Conservation (phyloP, 1,140 invertebrate genomes). For the Limonius californicus region DNA sequence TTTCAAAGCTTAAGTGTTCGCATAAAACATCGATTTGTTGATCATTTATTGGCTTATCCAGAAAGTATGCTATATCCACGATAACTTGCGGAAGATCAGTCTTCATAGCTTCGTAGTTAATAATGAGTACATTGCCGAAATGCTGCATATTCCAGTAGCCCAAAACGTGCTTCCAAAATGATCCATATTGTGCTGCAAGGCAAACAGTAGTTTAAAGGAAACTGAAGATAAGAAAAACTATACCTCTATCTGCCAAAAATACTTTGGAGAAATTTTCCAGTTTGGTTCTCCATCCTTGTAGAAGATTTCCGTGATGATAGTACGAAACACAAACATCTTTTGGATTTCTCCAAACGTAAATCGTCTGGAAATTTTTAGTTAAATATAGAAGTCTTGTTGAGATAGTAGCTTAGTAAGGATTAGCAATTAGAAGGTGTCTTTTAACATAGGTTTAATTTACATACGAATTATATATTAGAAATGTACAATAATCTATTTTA, state of each 20-base stretch:
- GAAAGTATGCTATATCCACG: slow-evolving; percentile 67
- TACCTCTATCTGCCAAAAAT: background rate
- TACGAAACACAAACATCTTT: background rate
- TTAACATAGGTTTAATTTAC: too few species aligned
- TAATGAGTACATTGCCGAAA: slow-evolving; percentile 72
- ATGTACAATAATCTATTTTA: too few species aligned
- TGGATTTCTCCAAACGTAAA: background rate
- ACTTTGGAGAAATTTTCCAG: background rate
- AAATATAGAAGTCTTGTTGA: too few species aligned
- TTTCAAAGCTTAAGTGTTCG: slow-evolving; percentile 73
- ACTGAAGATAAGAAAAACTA: too few species aligned
- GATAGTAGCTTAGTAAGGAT: too few species aligned
- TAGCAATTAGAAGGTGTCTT: too few species aligned
- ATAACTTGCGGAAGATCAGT: slow-evolving; percentile 61
- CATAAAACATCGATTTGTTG: slow-evolving; percentile 64
- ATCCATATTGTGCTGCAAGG: background rate
- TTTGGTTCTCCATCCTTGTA: background rate
- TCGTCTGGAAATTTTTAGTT: background rate
- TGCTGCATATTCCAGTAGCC: slow-evolving; percentile 69
- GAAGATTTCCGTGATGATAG: background rate
- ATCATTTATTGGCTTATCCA: slow-evolving; percentile 63
- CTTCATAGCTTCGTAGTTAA: slow-evolving; percentile 86
- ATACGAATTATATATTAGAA: too few species aligned
- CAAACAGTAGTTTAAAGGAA: background rate
- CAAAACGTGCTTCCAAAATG: slow-evolving; percentile 57